Evolutionary conservation across 2,113 vertebrate genomes (phyloP).

Genomic region (Myodes glareolus): DNA sequence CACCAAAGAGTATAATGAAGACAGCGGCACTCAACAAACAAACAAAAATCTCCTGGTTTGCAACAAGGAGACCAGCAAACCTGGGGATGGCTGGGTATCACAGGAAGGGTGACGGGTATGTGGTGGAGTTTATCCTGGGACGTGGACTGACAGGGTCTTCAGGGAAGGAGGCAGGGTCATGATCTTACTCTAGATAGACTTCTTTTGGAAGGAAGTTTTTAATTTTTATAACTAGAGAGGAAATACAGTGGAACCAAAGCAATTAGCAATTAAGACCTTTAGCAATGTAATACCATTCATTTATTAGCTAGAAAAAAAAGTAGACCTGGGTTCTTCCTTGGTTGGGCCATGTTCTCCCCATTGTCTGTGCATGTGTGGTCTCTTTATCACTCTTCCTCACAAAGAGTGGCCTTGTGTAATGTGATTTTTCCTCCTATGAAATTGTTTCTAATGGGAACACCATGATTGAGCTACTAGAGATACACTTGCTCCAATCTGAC

Average conservation of each 20-base stretch:
- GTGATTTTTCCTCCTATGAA: not conserved
- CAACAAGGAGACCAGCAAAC: not conserved
- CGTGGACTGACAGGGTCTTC: too few relatives aligned
- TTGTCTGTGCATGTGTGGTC: not conserved
- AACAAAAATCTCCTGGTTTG: not conserved
- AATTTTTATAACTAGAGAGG: not conserved
- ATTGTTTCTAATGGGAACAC: not conserved
- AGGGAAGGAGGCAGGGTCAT: not conserved
- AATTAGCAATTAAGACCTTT: not conserved
- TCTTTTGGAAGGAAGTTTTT: not conserved
- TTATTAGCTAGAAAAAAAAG: not conserved
- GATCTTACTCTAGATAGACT: not conserved
- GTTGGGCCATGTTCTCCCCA: not conserved
- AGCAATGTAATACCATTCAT: not conserved
- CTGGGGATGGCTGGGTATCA: not conserved
- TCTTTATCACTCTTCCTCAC: not conserved
- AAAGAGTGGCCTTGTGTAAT: not conserved
- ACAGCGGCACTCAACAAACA: not conserved
- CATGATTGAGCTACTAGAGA: not conserved
- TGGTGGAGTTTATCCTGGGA: not conserved
- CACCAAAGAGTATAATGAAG: not conserved
- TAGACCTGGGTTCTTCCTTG: not conserved
- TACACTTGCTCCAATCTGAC: not conserved
- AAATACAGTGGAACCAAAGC: not conserved
- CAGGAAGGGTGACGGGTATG: accelerated